A percentile compares a stretch with the other conserved stretches of the same genome.
Conservation (phyloP, 2,797 vertebrate genomes). For the Rhinatrema bivittatum region DNA sequence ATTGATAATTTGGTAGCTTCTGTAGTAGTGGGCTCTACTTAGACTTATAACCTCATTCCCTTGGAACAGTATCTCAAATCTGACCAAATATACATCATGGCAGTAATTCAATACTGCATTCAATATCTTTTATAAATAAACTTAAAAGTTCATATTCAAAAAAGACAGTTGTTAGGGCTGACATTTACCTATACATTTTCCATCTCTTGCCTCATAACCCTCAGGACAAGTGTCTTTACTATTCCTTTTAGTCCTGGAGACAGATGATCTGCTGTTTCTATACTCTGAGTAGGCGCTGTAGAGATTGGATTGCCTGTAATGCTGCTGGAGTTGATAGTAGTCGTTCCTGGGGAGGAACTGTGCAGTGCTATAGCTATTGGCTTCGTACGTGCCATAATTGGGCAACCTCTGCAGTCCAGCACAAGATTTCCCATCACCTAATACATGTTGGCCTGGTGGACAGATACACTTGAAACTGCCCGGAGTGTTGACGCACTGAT, state of each 20-base stretch:
- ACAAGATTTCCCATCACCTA: conserved; percentile 93
- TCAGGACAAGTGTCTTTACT: conserved; percentile 68
- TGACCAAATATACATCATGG: no score
- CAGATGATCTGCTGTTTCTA: conserved; percentile 66
- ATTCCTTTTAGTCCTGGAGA: conserved; percentile 67
- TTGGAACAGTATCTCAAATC: no score
- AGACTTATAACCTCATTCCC: no score
- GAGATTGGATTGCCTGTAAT: conserved; percentile 84
- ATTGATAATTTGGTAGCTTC: no score
- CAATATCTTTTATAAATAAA: conserved; percentile 8
- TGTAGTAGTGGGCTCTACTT: no score
- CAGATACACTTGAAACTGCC: conserved; percentile 95
- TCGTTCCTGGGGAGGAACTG: conserved; percentile 67
- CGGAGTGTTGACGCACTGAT: conserved; percentile 84
- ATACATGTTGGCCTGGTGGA: conserved; percentile 81
- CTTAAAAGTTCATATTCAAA: neutral
- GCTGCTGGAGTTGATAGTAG: conserved; percentile 66
- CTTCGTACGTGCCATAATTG: conserved; percentile 68
- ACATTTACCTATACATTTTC: conserved; percentile 89
- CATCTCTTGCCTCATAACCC: conserved; percentile 75
- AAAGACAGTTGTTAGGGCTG: conserved; percentile 28
- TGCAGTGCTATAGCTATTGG: conserved; percentile 72
- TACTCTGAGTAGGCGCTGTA: conserved; percentile 76
- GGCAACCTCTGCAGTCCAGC: conserved; percentile 88
- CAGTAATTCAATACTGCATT: no score